Conservation (phyloP, 1,140 invertebrate species). For the Trichonephila inaurata region DNA sequence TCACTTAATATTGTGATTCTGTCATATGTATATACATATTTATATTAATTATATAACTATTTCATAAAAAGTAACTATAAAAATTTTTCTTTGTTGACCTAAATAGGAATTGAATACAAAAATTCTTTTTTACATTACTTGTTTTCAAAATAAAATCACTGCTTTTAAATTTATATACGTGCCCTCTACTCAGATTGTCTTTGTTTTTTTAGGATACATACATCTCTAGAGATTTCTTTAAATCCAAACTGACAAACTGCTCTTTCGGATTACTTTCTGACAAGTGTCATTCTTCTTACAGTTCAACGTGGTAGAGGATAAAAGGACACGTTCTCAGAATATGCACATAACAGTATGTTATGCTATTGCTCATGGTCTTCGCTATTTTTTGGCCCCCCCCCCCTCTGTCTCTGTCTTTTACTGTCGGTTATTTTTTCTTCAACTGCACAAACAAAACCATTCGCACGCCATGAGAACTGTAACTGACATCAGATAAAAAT, state of each 20-base stretch:
- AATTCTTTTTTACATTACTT: too few species aligned
- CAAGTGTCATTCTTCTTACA: neutral
- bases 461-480: constrained; percentile 1
- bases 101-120: too few species aligned
- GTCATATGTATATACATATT: too few species aligned
- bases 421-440: neutral
- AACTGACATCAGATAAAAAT: constrained; percentile 12
- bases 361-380: neutral
- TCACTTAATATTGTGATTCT: too few species aligned
- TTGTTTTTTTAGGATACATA: constrained; percentile 28
- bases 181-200: neutral
- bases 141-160: too few species aligned
- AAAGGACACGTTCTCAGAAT: constrained; percentile 21
- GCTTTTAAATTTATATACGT: neutral
- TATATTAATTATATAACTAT: too few species aligned
- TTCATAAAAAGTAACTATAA: too few species aligned
- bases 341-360: neutral
- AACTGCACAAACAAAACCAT: neutral
- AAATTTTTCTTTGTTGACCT: too few species aligned
- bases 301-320: constrained; percentile 30
- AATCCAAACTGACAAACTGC: constrained; percentile 10
- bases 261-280: constrained; percentile 16
- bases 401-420: neutral
- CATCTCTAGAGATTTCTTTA: neutral
- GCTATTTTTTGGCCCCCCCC: neutral